These are phyloP conservation scores for Picathartes gymnocephalus DNA, from an alignment of 2,113 vertebrate species.

Conservation along the genomic window DNA sequence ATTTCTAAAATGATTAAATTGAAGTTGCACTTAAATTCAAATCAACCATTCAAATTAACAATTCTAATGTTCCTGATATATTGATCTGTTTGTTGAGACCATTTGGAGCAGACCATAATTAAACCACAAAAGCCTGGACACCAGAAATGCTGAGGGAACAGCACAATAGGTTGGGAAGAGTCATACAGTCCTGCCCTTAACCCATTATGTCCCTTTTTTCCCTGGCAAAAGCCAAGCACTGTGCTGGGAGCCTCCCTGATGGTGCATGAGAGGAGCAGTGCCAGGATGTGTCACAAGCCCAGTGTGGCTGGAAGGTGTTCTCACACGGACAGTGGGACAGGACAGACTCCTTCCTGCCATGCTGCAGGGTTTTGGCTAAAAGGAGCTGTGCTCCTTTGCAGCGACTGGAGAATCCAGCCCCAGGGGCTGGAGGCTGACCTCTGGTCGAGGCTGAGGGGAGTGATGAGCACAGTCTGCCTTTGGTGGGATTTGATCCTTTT, in stretches of 20 bases:
- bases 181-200: background rate
- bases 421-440: background rate
- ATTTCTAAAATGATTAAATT: slow-evolving; percentile 53
- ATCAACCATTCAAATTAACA: slow-evolving; percentile 63
- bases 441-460: fast-evolving
- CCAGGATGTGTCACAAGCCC: background rate
- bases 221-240: background rate
- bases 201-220: background rate
- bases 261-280: background rate
- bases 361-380: background rate
- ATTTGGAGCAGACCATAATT: slow-evolving; percentile 57
- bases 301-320: background rate
- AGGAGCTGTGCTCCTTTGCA: background rate
- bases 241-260: background rate
- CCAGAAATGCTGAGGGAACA: background rate
- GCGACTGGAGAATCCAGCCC: background rate
- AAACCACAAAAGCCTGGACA: slow-evolving; percentile 59
- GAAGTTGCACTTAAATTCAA: slow-evolving; percentile 65
- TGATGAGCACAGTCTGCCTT: fast-evolving
- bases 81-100: slow-evolving; percentile 59
- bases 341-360: background rate
- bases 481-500: background rate
- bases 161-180: slow-evolving; percentile 4
- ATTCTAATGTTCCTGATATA: slow-evolving; percentile 63
- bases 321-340: background rate